Conservation (phyloP, 2,113 vertebrate species). For the Dipodomys spectabilis region DNA sequence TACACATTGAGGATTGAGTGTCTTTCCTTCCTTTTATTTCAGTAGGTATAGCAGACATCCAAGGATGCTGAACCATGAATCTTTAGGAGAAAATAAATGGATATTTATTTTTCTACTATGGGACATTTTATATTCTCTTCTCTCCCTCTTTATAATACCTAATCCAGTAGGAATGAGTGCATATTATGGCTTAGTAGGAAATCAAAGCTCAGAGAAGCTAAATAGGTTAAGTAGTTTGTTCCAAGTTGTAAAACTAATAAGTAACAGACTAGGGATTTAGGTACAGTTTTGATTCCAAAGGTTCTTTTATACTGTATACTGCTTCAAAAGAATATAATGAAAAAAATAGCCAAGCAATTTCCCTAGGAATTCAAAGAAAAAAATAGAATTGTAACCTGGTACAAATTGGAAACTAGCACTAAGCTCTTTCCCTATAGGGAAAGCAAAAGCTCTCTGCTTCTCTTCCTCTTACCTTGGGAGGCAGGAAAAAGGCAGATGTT, state of each 20-base stretch:
- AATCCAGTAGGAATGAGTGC: conserved; percentile 18
- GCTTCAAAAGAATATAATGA: conserved; percentile 31
- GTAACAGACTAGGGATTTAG: not conserved
- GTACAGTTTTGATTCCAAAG: not conserved
- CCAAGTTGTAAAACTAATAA: not conserved
- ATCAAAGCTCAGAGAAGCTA: conserved; percentile 11
- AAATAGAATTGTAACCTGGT: conserved; percentile 4
- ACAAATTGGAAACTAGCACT: not conserved
- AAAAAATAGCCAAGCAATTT: conserved; percentile 40
- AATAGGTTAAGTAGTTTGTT: conserved; percentile 45
- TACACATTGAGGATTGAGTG: not conserved
- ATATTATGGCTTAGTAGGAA: conserved; percentile 11
- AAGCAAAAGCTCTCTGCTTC: not conserved
- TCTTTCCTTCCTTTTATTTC: not conserved
- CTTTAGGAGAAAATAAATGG: conserved; percentile 32
- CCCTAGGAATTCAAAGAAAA: conserved; percentile 29
- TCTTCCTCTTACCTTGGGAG: not conserved
- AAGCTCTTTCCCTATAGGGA: not conserved
- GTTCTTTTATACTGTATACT: not conserved
- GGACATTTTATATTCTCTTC: conserved; percentile 40
- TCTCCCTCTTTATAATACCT: conserved; percentile 3
- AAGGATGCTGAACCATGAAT: not conserved
- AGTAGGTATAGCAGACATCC: not conserved
- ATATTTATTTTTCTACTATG: not conserved
- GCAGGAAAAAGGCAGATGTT: not conserved